Evolutionary conservation across 53 echinoderm and acorn worm genomes (phyloP), one percentile per base, ranked within the genome.

Genomic region (Henricia sp.): DNA sequence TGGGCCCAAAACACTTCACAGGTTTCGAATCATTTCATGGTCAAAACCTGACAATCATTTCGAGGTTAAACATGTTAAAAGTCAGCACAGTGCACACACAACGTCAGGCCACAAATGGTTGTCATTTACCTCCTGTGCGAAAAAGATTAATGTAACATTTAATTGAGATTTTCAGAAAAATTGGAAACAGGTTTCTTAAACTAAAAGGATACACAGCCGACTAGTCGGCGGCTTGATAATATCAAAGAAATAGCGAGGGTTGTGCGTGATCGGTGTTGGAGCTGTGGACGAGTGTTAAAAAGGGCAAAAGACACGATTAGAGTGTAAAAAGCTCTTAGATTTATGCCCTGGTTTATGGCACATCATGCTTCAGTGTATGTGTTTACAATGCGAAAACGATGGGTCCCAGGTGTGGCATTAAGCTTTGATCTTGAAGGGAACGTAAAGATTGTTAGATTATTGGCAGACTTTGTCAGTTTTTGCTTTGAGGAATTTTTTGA

Each of bases 141-240:
- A 67, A 67, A 55, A 53, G 60, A 60, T 80, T 80, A 64, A 80
- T 48, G 80, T 80, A 19, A 39, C 64, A 48, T 80, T 64, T 44
- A 64, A 80, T 80, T 80, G 64, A 33, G n/a, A 16, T 30, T 62
- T 29, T 33, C 29, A 48, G 62, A 80, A 4, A 17, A 64, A 80
- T 80, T 64, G 63, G 48, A 35, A 80, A 62, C 80, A 80, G 80
- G 12, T 64, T 80, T 16, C 2, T 0, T n/a, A 10, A 33, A 34
- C 5, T 68, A 38, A 68, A 37, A 68, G 20, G 68, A 32, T 67
- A 39, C 16, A 28, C 19, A 3, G 67, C n/a, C 67, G 8, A 19
- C 34, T 17, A 33, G 54, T 68, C 32, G 73, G 53, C 37, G 23
- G 23, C 28, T 73, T 54, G 33, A 43, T 17, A 4, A 29, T 33